Evolutionary conservation across 1,140 invertebrate species (phyloP), one percentile per base, ranked within the genome.

Genomic region (Sinonovacula constricta): DNA sequence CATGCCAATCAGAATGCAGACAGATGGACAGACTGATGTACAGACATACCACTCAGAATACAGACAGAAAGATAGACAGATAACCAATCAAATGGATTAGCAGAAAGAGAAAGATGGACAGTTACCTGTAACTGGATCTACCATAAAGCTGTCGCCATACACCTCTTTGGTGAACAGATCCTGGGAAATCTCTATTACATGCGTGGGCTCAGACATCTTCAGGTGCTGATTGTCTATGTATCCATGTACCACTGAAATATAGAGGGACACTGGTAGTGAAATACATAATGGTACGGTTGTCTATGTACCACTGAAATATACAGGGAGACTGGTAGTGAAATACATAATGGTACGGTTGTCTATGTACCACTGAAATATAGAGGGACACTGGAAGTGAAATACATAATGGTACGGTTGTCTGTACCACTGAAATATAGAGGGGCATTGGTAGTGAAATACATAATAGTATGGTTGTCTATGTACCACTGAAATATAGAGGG

Each of bases 151-250:
- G n/a, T 76, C 72, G 12, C 72, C 72, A 67, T 76, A 76, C 0
- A 76, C 51, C 28, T 76, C 72, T 28, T 67, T 66, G 10, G 36
- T 57, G 24, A 76, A 76, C 1, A 49, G 59, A 33, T 76, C 72
- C n/a, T 62, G 45, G 49, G 59, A 63, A n/a, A 76, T 76, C 63
- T 76, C 72, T 28, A 76, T 54, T 14, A 76, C 49, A 22, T 76
- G n/a, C 3, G 68, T 22, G 45, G 72, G 24, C 49, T 74, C 12
- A n/a, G 36, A 53, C 18, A 33, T 51, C 22, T 65, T 2, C 18
- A 10, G 7, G 39, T 30, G 39, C n/a, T 24, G 59, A 3, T 65
- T 30, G 18, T 34, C 54, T 39, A 66, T 65, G 51, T 66, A 76
- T 2, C 62, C 62, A 76, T 76, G 72, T 26, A 49, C 7, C n/a